These are phyloP conservation scores for Mythimna lalbum DNA, from an alignment of 2,888 invertebrate species.

Conservation along the genomic window DNA sequence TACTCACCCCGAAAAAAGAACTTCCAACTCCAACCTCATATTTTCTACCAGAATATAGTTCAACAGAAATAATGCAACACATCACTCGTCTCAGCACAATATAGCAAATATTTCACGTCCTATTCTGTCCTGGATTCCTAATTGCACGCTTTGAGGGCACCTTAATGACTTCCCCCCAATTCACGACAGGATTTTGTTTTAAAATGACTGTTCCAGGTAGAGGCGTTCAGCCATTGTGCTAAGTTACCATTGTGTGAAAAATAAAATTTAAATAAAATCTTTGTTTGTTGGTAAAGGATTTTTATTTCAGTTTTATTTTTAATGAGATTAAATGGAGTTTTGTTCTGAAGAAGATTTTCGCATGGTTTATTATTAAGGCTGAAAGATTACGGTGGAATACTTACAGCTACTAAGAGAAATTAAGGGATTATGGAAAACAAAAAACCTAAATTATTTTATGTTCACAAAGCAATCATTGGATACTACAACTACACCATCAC, in stretches of 20 bases:
- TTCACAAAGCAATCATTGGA: too few species aligned
- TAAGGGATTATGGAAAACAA: too few species aligned
- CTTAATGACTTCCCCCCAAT: slow-evolving; percentile 88
- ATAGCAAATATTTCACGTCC: slow-evolving; percentile 68
- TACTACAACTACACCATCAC: too few species aligned
- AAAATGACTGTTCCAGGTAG: slow-evolving; percentile 71
- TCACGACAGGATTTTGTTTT: slow-evolving; percentile 80
- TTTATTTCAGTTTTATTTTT: slow-evolving; percentile 46
- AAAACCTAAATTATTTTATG: too few species aligned
- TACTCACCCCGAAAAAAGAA: neutral
- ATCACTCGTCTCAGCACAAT: slow-evolving; percentile 61
- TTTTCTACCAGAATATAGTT: neutral
- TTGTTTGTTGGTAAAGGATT: slow-evolving; percentile 24
- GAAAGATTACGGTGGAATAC: neutral
- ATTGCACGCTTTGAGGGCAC: slow-evolving; percentile 81
- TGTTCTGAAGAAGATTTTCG: neutral
- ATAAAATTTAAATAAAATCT: slow-evolving; percentile 27
- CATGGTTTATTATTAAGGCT: neutral
- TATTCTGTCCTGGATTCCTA: slow-evolving; percentile 80
- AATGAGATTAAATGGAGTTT: slow-evolving; percentile 9
- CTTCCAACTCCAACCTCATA: neutral
- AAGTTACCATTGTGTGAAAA: slow-evolving; percentile 42
- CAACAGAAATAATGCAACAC: slow-evolving; percentile 35
- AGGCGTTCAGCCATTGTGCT: slow-evolving; percentile 39
- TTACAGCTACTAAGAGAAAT: too few species aligned